Base-by-base conservation (phyloP, 2,797 vertebrate species). In the Protonibea diacanthus region DNA sequence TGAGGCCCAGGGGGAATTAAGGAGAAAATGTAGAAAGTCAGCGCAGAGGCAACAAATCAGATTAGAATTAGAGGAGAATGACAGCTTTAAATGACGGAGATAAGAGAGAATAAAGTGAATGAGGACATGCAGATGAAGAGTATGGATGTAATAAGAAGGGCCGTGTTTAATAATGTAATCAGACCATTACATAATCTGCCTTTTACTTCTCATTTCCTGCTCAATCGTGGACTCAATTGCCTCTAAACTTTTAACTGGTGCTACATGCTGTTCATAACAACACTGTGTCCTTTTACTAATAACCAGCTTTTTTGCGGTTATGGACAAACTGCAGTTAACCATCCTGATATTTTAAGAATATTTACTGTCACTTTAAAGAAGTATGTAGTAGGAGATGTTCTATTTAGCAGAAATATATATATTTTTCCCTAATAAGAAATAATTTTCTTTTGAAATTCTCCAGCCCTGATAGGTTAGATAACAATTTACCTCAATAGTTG, bases 11-110 rank as follows among this genome's bases (percentile, higher is more conserved):
- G 25, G 33, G 59, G 17, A n/a, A 29, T 40, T 18, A 23, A n/a
- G 53, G 15, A 55, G 47, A 33, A 70, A 61, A 64, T n/a, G 13
- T 17, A n/a, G 9, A 63, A 44, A 63, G 40, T 53, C 11, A 71
- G 29, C 21, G 17, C n/a, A 51, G 9, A 33, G 29, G 45, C 17
- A 48, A 48, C 17, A 11, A 44, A 76, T 72, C 58, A 59, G 29
- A 51, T 14, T 5, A 29, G 40, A 55, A 55, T 53, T 33, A 55
- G 27, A 47, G 12, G 53, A 65, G 25, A 59, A 55, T 6, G 25
- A 38, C n/a, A 8, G 13, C 20, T 44, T 25, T 51, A 57, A 61
- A 61, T 61, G 40, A 40, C 23, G 51, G 33, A 56, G 27, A 49
- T 2, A 5, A 13, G 3, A 59, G 60, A 14, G 59, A 33, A 27